These are phyloP conservation scores for Celastrina argiolus DNA, from an alignment of 2,888 invertebrate species.

Conservation along the genomic window DNA sequence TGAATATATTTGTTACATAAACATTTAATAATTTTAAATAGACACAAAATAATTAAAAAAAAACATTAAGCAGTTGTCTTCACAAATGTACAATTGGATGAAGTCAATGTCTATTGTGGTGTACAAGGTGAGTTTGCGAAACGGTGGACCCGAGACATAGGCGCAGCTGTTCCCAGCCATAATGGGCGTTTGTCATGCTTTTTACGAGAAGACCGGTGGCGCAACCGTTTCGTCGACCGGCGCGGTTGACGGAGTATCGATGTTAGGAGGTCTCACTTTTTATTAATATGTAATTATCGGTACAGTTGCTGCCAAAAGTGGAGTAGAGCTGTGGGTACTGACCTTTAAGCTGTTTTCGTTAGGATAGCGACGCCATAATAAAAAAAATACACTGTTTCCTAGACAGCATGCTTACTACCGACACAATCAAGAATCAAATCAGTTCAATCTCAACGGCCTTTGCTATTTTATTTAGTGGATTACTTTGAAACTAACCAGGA, in stretches of 20 bases:
- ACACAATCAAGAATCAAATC: no score
- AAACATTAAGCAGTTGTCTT: conserved; percentile 4
- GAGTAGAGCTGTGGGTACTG: no score
- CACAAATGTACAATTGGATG: conserved; percentile 43
- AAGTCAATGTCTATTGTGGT: conserved; percentile 50
- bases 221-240: conserved; percentile 37
- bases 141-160: conserved; percentile 39
- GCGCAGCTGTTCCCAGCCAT: conserved; percentile 42
- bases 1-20: no score
- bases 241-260: conserved; percentile 36
- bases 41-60: background rate
- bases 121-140: conserved; percentile 59
- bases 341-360: no score
- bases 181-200: conserved; percentile 48
- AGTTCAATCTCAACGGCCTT: no score
- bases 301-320: background rate
- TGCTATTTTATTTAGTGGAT: no score
- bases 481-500: no score
- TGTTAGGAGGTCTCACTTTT: conserved; percentile 48
- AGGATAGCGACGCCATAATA: no score
- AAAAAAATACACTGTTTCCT: no score
- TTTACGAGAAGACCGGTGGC: conserved; percentile 42
- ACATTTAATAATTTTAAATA: no score
- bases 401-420: no score
- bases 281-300: conserved; percentile 36